These are phyloP conservation scores for Prunella strophiata DNA, from an alignment of 2,797 vertebrate genomes.

Conservation along the genomic window DNA sequence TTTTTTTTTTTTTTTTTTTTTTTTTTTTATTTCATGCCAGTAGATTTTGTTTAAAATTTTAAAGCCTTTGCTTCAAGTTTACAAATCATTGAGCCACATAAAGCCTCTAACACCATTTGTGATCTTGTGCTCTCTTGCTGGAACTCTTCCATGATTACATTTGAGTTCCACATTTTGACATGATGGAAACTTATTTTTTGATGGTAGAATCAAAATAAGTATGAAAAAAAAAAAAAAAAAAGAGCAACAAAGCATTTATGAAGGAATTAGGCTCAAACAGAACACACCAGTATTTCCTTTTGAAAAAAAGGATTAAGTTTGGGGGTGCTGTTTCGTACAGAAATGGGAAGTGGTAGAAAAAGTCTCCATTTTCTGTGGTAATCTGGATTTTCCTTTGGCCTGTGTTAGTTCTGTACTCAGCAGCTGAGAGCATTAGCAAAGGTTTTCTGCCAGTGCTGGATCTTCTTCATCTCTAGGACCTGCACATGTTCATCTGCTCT, in stretches of 20 bases:
- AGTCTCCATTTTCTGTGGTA: not conserved
- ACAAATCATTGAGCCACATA: not conserved
- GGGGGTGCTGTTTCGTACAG: not conserved
- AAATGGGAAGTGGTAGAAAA: not conserved
- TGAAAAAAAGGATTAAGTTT: not conserved
- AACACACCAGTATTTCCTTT: not conserved
- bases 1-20: not conserved
- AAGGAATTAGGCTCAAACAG: not conserved
- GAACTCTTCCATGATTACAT: not conserved
- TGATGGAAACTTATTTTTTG: not conserved
- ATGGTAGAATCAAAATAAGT: not conserved
- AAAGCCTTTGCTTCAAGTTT: not conserved
- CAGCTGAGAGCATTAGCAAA: not conserved
- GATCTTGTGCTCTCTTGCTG: not conserved
- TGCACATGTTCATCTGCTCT: not conserved
- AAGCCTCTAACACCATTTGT: fast-evolving
- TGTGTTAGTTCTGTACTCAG: not conserved
- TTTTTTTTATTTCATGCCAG: not conserved
- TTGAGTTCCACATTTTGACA: not conserved
- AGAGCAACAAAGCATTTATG: not conserved
- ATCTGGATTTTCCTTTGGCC: not conserved
- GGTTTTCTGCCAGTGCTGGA: not conserved
- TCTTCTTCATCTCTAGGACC: not conserved
- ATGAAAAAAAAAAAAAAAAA: not conserved
- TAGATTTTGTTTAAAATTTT: not conserved